Evolutionary conservation across 1,140 invertebrate species (phyloP).

Genomic region (Drosophila bipectinata): DNA sequence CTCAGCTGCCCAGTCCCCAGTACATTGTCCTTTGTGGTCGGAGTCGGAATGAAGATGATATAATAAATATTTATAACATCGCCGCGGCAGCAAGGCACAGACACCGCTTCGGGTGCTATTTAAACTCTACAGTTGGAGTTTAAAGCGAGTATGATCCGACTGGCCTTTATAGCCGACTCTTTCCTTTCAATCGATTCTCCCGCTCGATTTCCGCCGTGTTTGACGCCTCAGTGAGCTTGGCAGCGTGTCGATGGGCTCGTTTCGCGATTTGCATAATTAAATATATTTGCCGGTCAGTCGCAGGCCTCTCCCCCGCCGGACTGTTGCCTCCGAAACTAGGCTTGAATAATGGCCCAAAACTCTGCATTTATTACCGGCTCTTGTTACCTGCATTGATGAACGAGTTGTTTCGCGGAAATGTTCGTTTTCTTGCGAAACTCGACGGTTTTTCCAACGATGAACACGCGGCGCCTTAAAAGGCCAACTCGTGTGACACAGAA

Average conservation of each 20-base stretch:
- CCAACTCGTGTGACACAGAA: slow-evolving; percentile 43
- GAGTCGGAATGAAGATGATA: slow-evolving; percentile 30
- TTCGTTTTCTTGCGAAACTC: slow-evolving; percentile 20
- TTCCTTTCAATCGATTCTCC: slow-evolving; percentile 42
- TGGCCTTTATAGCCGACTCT: slow-evolving; percentile 9
- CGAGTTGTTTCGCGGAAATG: slow-evolving; percentile 45
- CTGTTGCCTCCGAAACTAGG: slow-evolving; percentile 7
- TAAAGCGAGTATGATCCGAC: slow-evolving; percentile 2
- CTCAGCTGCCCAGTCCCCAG: slow-evolving; percentile 7
- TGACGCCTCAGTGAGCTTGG: slow-evolving; percentile 41
- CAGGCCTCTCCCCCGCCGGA: not conserved
- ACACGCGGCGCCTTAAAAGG: slow-evolving; percentile 54
- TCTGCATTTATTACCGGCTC: slow-evolving; percentile 32
- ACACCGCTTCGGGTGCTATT: slow-evolving; percentile 21
- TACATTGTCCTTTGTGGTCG: slow-evolving; percentile 25
- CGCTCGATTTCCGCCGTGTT: slow-evolving; percentile 52
- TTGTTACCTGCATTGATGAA: slow-evolving; percentile 33
- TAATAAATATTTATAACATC: slow-evolving; percentile 61
- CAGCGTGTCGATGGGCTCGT: slow-evolving; percentile 39
- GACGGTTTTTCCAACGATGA: slow-evolving; percentile 5
- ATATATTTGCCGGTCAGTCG: slow-evolving; percentile 56
- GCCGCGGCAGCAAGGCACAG: slow-evolving; percentile 20
- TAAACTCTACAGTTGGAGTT: slow-evolving; percentile 17
- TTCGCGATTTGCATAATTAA: slow-evolving; percentile 60
- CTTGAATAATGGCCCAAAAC: slow-evolving; percentile 31